These are phyloP conservation scores for Chironomus striatipennis DNA, from an alignment of 1,140 invertebrate species.

Conservation along the genomic window DNA sequence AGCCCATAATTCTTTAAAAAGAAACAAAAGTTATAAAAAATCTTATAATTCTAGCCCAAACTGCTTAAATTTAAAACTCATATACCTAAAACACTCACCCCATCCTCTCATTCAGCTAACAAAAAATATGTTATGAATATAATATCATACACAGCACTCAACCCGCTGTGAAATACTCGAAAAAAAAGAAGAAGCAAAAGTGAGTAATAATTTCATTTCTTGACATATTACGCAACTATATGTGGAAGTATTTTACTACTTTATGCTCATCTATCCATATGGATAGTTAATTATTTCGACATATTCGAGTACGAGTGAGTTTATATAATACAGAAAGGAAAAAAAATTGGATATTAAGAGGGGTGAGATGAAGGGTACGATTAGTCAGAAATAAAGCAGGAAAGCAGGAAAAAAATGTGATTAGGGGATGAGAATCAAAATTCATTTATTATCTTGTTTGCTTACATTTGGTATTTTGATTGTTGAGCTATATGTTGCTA, in stretches of 20 bases:
- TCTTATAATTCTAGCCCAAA: too few species aligned
- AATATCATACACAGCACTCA: too few species aligned
- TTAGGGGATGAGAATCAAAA: background rate
- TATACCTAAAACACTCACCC: too few species aligned
- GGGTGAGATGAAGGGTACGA: background rate
- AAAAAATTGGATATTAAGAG: background rate
- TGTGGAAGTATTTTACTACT: too few species aligned
- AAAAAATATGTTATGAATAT: background rate
- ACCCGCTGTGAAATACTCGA: background rate
- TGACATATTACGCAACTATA: background rate
- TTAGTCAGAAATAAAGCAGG: background rate
- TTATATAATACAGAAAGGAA: background rate
- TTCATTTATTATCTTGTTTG: conserved; percentile 23
- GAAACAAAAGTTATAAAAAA: too few species aligned
- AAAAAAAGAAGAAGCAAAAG: background rate
- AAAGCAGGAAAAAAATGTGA: background rate
- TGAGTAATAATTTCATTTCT: background rate
- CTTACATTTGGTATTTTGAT: background rate
- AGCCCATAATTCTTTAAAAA: too few species aligned
- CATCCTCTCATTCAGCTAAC: background rate
- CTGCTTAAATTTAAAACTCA: too few species aligned
- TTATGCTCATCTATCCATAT: background rate
- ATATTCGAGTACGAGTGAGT: conserved; percentile 16
- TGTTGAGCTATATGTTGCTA: background rate
- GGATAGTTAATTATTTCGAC: conserved; percentile 21